Percentiles rank a stretch among this genome's conserved stretches.
These are phyloP conservation scores for Stegodyphus mimosarum DNA, from an alignment of 1,140 invertebrate species.

Conservation along the genomic window DNA sequence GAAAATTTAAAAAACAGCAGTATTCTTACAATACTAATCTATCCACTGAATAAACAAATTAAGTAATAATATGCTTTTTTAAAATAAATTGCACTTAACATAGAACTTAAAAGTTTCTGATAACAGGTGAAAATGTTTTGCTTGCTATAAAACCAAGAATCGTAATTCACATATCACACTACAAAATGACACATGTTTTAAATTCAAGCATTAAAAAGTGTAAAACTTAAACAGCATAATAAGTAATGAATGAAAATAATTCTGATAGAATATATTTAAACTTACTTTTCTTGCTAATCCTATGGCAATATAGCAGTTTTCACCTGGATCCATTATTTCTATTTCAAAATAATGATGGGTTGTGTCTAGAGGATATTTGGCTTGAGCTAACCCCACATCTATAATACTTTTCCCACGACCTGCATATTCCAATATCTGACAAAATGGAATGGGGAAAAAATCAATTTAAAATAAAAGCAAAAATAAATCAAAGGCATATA, in stretches of 20 bases:
- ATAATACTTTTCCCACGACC: conserved; percentile 73
- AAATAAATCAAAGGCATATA: background rate
- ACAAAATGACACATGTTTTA: too few species aligned
- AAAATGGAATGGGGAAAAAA: background rate
- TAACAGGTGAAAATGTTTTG: too few species aligned
- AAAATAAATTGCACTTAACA: too few species aligned
- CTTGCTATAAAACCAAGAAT: too few species aligned
- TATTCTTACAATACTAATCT: too few species aligned
- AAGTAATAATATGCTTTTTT: too few species aligned
- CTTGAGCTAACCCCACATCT: conserved; percentile 74
- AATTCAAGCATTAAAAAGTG: background rate
- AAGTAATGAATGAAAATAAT: too few species aligned
- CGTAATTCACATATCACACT: too few species aligned
- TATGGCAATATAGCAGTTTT: conserved; percentile 74
- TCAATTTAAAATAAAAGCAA: background rate
- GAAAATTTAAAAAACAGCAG: too few species aligned
- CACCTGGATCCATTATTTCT: conserved; percentile 73
- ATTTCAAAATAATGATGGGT: conserved; percentile 75
- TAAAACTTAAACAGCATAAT: background rate
- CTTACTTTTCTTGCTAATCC: conserved; percentile 72
- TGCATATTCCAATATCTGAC: conserved; percentile 72
- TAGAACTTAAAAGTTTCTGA: too few species aligned
- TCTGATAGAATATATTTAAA: background rate
- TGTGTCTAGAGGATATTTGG: conserved; percentile 71
- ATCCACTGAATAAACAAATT: too few species aligned